Conservation (phyloP, 1,140 invertebrate species). For the Contarinia nasturtii region DNA sequence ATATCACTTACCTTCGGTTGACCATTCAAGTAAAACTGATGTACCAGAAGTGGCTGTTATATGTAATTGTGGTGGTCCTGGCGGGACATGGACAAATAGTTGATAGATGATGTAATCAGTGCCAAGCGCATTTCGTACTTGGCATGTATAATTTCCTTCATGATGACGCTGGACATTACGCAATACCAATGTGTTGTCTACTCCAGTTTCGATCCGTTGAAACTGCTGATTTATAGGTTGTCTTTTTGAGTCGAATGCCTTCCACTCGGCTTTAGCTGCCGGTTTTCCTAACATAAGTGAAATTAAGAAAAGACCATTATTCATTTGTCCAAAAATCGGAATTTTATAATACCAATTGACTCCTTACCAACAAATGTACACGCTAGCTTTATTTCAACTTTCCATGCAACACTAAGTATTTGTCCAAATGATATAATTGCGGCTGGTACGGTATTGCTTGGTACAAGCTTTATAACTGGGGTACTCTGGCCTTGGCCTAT, state of each 20-base stretch:
- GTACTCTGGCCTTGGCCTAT: slow-evolving; percentile 35
- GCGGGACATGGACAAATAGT: slow-evolving; percentile 44
- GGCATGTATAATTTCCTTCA: slow-evolving; percentile 44
- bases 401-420: slow-evolving; percentile 28
- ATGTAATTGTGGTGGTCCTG: slow-evolving; percentile 39
- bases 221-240: neutral
- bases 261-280: slow-evolving; percentile 29
- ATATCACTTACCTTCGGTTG: too few relatives aligned
- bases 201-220: slow-evolving; percentile 24
- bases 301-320: too few relatives aligned
- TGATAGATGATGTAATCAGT: slow-evolving; percentile 38
- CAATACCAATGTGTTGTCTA: slow-evolving; percentile 37
- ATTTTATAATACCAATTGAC: too few relatives aligned
- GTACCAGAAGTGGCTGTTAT: slow-evolving; percentile 42
- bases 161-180: slow-evolving; percentile 33
- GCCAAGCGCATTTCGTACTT: slow-evolving; percentile 35
- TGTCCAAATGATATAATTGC: slow-evolving; percentile 39
- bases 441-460: slow-evolving; percentile 32
- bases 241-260: slow-evolving; percentile 21
- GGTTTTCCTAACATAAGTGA: too few relatives aligned
- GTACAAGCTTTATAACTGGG: slow-evolving; percentile 29
- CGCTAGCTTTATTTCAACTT: slow-evolving; percentile 31
- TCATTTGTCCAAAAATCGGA: too few relatives aligned
- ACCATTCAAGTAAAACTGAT: slow-evolving; percentile 47
- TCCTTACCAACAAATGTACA: slow-evolving; percentile 41